Evolutionary conservation across 2,113 vertebrate species (phyloP), one percentile per base, ranked within the genome.

Genomic region (Clinocottus analis): DNA sequence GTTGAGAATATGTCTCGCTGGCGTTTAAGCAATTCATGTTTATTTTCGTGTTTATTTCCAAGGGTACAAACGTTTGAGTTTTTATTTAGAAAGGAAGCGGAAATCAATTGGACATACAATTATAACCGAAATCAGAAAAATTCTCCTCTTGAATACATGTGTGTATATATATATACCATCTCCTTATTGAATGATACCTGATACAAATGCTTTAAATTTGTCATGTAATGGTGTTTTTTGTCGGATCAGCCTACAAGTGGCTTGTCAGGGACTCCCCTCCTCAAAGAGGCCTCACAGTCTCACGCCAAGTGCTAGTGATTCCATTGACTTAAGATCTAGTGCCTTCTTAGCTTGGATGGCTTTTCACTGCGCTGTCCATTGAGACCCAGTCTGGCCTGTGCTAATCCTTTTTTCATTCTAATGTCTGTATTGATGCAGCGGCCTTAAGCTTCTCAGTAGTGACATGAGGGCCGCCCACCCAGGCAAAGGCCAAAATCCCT

Each of bases 361-460:
- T 85, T 90, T 92, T 90, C 58, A 72, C 80, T 60, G 75, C 27
- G 1, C 70, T 68, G 82, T 64, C 91, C 88, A 87, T 87, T 80
- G 82, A 90, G 85, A 89, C 43, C 68, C 74, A n/a, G 80, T 91
- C 82, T 85, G 78, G 84, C 84, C 81, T 70, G 86, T 13, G 39
- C 85, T 91, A 92, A 93, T 93, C 91, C 87, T 77, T 85, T 55
- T 79, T 85, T 89, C 80, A 85, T 90, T 90, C 86, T 86, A 89
- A 91, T 87, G 87, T 89, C 78, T 80, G 85, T 84, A 91, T 89
- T 90, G 87, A 91, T 72, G 86, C 58, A 21, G 71, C 68, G 31
- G 87, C 56, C 77, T 86, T 91, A 91, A 91, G 83, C 90, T 74
- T 73, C 89, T 88, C 82, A 51, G 72, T 35, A 37, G 77, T 77